Evolutionary conservation across 2,888 invertebrate species (phyloP).

Genomic region (Antheraea assamensis): DNA sequence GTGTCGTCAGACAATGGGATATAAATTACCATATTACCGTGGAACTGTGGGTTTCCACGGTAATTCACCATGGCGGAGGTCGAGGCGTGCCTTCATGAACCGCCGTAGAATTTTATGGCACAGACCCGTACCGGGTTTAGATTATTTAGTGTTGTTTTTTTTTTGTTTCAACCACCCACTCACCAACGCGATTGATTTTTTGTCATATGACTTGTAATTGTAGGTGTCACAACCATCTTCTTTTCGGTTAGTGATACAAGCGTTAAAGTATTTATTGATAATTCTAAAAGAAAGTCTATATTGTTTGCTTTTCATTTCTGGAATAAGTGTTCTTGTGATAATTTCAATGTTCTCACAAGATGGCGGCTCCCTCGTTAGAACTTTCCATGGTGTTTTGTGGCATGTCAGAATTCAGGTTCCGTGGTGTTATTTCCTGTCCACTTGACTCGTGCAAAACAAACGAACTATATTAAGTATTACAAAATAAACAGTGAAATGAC

Average conservation of each 20-base stretch:
- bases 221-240: neutral
- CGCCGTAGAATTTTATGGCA: slow-evolving; percentile 35
- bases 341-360: too few relatives aligned
- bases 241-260: neutral
- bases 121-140: slow-evolving; percentile 7
- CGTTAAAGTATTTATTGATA: neutral
- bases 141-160: slow-evolving; percentile 8
- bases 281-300: too few relatives aligned
- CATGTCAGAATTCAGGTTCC: too few relatives aligned
- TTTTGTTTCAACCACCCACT: neutral
- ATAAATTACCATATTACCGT: slow-evolving; percentile 55
- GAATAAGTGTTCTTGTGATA: too few relatives aligned
- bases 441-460: too few relatives aligned
- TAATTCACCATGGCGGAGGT: slow-evolving; percentile 41
- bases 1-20: slow-evolving; percentile 56
- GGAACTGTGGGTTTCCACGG: slow-evolving; percentile 35
- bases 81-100: slow-evolving; percentile 37
- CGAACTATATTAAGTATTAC: too few relatives aligned
- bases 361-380: too few relatives aligned
- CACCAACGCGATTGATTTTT: neutral
- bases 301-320: too few relatives aligned
- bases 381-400: too few relatives aligned
- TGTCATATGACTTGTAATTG: neutral
- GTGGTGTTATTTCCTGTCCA: too few relatives aligned
- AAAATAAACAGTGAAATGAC: too few relatives aligned